A percentile compares a stretch with the other conserved stretches of the same genome.
phyloP scores from a whole-genome alignment of 2,797 vertebrate genomes.

The Pipistrellus pygmaeus region DNA sequence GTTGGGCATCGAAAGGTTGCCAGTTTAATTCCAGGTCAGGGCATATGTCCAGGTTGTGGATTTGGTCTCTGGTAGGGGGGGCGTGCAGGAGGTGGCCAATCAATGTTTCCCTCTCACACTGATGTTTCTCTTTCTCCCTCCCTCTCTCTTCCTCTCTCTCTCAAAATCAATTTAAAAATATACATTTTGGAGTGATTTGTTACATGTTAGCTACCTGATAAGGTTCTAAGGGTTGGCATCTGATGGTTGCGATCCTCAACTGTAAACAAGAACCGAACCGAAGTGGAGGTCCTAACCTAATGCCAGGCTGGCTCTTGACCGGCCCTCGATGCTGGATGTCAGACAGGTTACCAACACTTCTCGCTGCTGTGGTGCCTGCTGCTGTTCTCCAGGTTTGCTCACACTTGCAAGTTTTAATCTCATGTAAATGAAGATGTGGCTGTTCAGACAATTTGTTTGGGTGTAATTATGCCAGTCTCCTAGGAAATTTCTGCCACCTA shows the following conservation, averaged over 20 bases:
- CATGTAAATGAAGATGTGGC: slow-evolving; percentile 75
- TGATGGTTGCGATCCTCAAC: background rate
- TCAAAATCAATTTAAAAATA: background rate
- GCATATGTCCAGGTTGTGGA: background rate
- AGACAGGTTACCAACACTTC: background rate
- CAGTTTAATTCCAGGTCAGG: background rate
- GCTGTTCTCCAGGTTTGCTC: slow-evolving; percentile 27
- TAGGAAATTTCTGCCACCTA: slow-evolving; percentile 79
- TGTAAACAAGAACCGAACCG: background rate
- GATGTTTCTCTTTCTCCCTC: background rate
- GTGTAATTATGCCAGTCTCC: slow-evolving; percentile 77
- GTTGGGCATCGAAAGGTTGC: background rate
- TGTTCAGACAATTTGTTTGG: slow-evolving; percentile 80
- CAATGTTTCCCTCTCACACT: background rate
- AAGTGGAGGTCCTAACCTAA: too few relatives aligned
- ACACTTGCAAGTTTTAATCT: slow-evolving; percentile 74
- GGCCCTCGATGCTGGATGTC: background rate
- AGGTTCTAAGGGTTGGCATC: background rate
- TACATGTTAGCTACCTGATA: background rate
- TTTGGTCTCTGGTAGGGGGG: background rate
- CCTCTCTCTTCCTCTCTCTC: background rate
- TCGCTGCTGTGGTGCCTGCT: background rate
- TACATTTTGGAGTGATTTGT: background rate
- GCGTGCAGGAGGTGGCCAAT: background rate
- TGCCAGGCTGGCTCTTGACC: background rate